Conservation (phyloP, 2,888 invertebrate species). For the Leptura quadrifasciata region DNA sequence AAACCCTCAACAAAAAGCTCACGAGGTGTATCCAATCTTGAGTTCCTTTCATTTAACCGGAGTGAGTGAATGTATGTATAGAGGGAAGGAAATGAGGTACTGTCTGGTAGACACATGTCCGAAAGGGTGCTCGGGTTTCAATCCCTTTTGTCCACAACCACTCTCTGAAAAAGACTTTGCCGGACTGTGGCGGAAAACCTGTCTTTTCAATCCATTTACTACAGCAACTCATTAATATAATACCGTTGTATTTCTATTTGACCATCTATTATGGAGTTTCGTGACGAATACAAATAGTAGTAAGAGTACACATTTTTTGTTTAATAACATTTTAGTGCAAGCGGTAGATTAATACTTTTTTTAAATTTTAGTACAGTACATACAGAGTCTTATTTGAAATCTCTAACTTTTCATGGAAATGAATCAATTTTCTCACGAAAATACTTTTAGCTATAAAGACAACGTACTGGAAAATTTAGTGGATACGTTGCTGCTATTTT, state of each 20-base stretch:
- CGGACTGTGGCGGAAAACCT: slow-evolving; percentile 27
- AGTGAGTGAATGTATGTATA: slow-evolving; percentile 30
- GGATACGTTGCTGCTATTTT: too few species aligned
- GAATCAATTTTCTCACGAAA: too few species aligned
- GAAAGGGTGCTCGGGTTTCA: slow-evolving; percentile 32
- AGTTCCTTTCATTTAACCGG: slow-evolving; percentile 32
- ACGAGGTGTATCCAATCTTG: slow-evolving; percentile 36
- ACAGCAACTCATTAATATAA: slow-evolving; percentile 43
- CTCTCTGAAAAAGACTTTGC: slow-evolving; percentile 30
- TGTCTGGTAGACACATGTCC: slow-evolving; percentile 38
- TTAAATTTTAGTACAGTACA: too few species aligned
- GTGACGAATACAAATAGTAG: neutral
- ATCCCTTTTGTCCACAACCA: slow-evolving; percentile 34
- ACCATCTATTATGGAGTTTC: slow-evolving; percentile 18
- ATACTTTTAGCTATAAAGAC: too few species aligned
- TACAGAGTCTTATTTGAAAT: too few species aligned
- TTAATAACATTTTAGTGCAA: too few species aligned
- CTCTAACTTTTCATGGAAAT: too few species aligned
- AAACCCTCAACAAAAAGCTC: slow-evolving; percentile 32
- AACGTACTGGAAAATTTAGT: too few species aligned
- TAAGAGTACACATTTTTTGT: too few species aligned
- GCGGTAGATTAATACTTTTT: too few species aligned
- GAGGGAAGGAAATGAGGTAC: slow-evolving; percentile 38
- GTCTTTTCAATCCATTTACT: slow-evolving; percentile 47
- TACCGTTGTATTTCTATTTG: slow-evolving; percentile 27